Evolutionary conservation across 2,888 invertebrate genomes (phyloP), one percentile per base, ranked within the genome.

Genomic region (Ecliptopera silaceata): DNA sequence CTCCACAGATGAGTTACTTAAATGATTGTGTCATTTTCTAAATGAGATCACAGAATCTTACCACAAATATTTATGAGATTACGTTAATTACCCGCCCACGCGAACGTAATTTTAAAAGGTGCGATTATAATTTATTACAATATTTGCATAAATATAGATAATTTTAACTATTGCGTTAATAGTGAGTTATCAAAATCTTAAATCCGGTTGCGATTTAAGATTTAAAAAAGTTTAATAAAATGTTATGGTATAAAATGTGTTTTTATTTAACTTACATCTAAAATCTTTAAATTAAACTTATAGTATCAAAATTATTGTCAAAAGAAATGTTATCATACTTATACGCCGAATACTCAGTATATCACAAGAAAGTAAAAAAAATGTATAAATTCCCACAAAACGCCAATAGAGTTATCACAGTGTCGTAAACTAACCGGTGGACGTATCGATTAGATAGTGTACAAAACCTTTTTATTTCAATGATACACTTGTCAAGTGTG

Each of bases 361-460:
- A n/a, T n/a, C n/a, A n/a, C n/a, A n/a, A 26, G 26, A 31, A 31
- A 15, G n/a, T 36, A 10, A 36, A 11, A 26, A 38, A 39, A 59
- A n/a, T n/a, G n/a, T n/a, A 47, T 8, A 48, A 2, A 54, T 43
- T 57, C 56, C 45, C 48, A 56, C 59, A 13, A 31, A 43, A 50
- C 44, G 43, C 29, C 34, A 39, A 54, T 50, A 41, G 32, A 44
- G n/a, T 17, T 43, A 54, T 47, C 42, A 36, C 18, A 13, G 13
- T 26, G 31, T 48, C 48, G 48, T 64, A 64, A 61, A 64, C 42
- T 49, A 56, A 57, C 48, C 45, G 26, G 8, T 12, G 53, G 43
- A 45, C 38, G 31, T 45, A 57, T 57, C 49, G 64, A 61, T 64
- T 59, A 64, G 64, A 64, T 61, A 48, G 17, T 39, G 53, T 39